Conservation (phyloP, 37 sponge, comb jelly and placozoan genomes). For the Agelas oroides region DNA sequence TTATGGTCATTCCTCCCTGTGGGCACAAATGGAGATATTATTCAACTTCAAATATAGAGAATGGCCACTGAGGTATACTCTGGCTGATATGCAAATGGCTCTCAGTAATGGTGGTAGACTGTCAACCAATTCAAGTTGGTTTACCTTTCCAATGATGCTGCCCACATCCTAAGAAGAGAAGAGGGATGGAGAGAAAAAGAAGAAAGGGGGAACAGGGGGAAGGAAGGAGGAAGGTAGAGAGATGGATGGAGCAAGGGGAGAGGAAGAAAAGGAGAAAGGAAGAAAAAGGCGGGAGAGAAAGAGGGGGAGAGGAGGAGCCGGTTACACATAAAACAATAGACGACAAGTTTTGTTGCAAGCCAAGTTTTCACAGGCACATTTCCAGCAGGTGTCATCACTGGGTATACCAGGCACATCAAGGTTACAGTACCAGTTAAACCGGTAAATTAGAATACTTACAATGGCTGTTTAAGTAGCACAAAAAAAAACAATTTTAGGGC, state of each 20-base stretch:
- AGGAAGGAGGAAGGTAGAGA: background rate
- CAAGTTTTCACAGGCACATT: no score
- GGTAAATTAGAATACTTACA: no score
- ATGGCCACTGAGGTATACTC: no score
- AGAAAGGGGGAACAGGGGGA: background rate
- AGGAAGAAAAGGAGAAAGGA: slow-evolving; percentile 19
- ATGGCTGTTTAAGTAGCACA: no score
- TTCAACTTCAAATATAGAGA: background rate
- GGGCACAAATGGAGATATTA: background rate
- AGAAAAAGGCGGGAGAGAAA: background rate
- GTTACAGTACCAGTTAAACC: no score
- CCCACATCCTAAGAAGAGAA: slow-evolving; percentile 75
- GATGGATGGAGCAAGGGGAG: background rate
- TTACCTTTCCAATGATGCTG: slow-evolving; percentile 86
- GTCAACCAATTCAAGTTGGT: no score
- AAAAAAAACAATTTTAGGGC: no score
- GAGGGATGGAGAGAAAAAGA: background rate
- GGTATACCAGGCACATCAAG: no score
- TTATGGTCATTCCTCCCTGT: slow-evolving; percentile 77
- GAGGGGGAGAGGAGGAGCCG: background rate
- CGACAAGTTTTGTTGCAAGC: no score
- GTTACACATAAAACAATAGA: background rate
- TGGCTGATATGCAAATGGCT: no score
- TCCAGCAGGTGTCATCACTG: no score
- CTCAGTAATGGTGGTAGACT: no score